Evolutionary conservation across 2,888 invertebrate genomes (phyloP).

Genomic region (Chymomyza procnemis): DNA sequence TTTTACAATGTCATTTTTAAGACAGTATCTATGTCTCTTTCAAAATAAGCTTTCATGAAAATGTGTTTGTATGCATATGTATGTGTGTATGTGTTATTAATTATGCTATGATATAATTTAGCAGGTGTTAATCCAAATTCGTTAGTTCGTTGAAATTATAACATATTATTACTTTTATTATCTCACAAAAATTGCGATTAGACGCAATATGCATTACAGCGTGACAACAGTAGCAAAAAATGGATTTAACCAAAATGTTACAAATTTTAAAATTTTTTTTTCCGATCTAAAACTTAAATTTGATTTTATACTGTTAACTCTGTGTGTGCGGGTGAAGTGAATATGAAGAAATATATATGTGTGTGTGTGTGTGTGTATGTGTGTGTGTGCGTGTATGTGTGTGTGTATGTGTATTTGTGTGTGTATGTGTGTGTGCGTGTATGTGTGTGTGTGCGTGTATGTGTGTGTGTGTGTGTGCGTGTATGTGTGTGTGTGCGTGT

Average conservation of each 20-base stretch:
- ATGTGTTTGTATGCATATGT: too few relatives aligned
- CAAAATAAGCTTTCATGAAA: not conserved
- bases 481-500: not conserved
- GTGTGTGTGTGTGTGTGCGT: not conserved
- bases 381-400: not conserved
- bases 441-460: not conserved
- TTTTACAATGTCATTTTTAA: too few relatives aligned
- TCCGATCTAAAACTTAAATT: too few relatives aligned
- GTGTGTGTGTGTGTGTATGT: not conserved
- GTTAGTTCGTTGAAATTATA: not conserved
- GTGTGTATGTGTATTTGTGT: not conserved
- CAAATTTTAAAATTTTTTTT: too few relatives aligned
- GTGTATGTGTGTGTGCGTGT: not conserved
- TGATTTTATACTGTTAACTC: too few relatives aligned
- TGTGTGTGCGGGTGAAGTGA: too few relatives aligned
- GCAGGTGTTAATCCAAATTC: too few relatives aligned
- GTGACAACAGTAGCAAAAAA: not conserved
- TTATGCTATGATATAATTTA: too few relatives aligned
- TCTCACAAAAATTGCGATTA: too few relatives aligned
- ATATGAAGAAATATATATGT: not conserved
- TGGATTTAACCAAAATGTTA: too few relatives aligned
- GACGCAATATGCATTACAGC: not conserved
- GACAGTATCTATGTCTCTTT: not conserved
- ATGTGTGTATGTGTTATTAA: too few relatives aligned
- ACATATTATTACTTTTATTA: not conserved